Conservation (phyloP, 1,140 invertebrate species). For the Chymomyza costata region DNA sequence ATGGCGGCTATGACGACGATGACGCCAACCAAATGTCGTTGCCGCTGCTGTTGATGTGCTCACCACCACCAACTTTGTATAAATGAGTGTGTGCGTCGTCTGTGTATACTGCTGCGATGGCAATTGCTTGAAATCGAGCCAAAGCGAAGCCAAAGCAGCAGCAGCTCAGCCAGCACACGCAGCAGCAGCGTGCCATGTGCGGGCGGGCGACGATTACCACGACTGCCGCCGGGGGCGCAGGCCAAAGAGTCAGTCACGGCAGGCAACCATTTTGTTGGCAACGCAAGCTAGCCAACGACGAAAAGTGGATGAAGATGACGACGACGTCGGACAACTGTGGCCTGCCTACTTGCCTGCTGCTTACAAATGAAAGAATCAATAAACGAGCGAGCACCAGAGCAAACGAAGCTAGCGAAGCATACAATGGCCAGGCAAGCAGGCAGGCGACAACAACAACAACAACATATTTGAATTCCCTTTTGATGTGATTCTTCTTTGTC, state of each 20-base stretch:
- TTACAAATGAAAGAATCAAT: constrained; percentile 30
- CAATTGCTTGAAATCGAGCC: constrained; percentile 57
- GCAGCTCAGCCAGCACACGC: constrained; percentile 21
- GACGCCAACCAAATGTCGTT: constrained; percentile 59
- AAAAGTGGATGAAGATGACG: constrained; percentile 39
- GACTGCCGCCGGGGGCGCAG: constrained; percentile 54
- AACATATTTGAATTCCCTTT: constrained; percentile 25
- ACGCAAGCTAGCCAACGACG: constrained; percentile 8
- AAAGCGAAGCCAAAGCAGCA: constrained; percentile 61
- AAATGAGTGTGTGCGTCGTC: constrained; percentile 15
- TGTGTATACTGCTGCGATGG: constrained; percentile 20
- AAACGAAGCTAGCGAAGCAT: constrained; percentile 34
- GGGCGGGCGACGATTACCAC: constrained; percentile 37
- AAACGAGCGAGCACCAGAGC: constrained; percentile 28
- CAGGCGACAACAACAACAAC: neutral
- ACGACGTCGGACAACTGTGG: too few relatives aligned
- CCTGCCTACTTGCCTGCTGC: constrained; percentile 11
- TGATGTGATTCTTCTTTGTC: constrained; percentile 5
- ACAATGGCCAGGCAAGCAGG: neutral
- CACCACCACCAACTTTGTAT: constrained; percentile 12
- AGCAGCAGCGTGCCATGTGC: constrained; percentile 35
- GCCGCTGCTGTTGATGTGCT: constrained; percentile 21
- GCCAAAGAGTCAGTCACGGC: constrained; percentile 20
- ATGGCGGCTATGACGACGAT: constrained; percentile 58
- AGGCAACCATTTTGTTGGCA: constrained; percentile 55